Base-by-base conservation (phyloP, 2,888 invertebrate genomes). In the Ophion slaviceki region DNA sequence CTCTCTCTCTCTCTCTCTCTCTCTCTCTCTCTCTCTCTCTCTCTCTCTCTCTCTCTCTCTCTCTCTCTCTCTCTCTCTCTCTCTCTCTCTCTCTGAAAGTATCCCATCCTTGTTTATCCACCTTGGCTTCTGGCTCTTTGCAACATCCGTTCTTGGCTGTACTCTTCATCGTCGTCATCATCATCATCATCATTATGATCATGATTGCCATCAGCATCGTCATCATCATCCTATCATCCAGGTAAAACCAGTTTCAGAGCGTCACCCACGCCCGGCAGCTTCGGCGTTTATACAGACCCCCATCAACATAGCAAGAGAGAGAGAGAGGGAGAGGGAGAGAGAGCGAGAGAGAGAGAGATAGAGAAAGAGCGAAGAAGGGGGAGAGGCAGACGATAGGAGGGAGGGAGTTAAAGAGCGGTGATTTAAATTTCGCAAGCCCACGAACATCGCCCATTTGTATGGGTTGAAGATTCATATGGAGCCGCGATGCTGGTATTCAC, bases 351-450 rank as follows among this genome's bases (percentile, higher is more conserved):
- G 47, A 64, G 64, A 72, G 72, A 82, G 78, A 53, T 40, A 47
- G 70, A 47, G 62, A 67, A 14, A 67, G 67, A 75, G n/a, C 64
- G 62, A 24, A 14, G 62, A 1, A 45, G 45, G 20, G 17, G 45
- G 24, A 14, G 62, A 45, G 47, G 28, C n/a, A 32, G 64, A 47
- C 40, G 24, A 57, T 8, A 57, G 53, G 66, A n/a, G n/a, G 17
- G 32, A n/a, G 61, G 32, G 47, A 76, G 64, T 72, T 74, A 68
- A 74, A 74, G 79, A 83, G 78, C 74, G 28, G 86, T 57, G 85
- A 87, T 89, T 88, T 87, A 87, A 90, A 88, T 88, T 89, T 90
- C 88, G 85, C 87, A 88, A 88, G 88, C 88, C 86, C 88, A 11
- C 11, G 84, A 82, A 85, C 62, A 47, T 36, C 11, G 59, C 47